Evolutionary conservation across 2,113 vertebrate genomes (phyloP), one percentile per base, ranked within the genome.

Genomic region (Aphyosemion australe): DNA sequence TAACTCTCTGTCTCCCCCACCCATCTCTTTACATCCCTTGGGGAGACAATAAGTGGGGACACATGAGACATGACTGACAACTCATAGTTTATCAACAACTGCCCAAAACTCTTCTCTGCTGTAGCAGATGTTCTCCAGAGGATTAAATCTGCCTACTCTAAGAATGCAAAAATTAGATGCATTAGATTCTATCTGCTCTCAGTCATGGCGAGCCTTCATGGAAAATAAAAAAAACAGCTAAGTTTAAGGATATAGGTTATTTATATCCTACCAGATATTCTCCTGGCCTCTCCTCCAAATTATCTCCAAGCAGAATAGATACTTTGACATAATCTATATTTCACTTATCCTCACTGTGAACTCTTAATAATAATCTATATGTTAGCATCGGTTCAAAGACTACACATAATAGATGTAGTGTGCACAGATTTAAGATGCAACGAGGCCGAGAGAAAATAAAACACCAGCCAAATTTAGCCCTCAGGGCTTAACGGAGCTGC

Each of bases 81-180:
- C 57, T 73, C 43, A 6, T 65, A 60, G 65, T 84, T 75, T 84
- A 79, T 80, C 69, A 84, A 79, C 88, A 88, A 81, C 72, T 87
- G 85, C 67, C 66, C 70, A 82, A 61, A 60, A 61, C 62, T 63
- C 53, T 32, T 68, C 65, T 67, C 21, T 54, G 31, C 49, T 15
- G 12, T 2, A 54, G 69, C 85, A 88, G 78, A 86, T 87, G 80
- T 85, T 90, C 74, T 74, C 60, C 66, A 65, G 53, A 76, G 76
- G 66, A 83, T 84, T 84, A 77, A 62, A 72, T 82, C 63, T 80
- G 56, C 50, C 65, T 54, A 51, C 31, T 50, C 12, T 31, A 64
- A 69, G 79, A 64, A 72, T 32, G 53, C 34, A n/a, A n/a, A n/a
- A n/a, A 50, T 50, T 65, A 70, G 73, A 64, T 32, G 53, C 34